Percentiles rank a stretch among this genome's conserved stretches.
Conservation (phyloP, 2,113 vertebrate genomes). For the Strix aluco region DNA sequence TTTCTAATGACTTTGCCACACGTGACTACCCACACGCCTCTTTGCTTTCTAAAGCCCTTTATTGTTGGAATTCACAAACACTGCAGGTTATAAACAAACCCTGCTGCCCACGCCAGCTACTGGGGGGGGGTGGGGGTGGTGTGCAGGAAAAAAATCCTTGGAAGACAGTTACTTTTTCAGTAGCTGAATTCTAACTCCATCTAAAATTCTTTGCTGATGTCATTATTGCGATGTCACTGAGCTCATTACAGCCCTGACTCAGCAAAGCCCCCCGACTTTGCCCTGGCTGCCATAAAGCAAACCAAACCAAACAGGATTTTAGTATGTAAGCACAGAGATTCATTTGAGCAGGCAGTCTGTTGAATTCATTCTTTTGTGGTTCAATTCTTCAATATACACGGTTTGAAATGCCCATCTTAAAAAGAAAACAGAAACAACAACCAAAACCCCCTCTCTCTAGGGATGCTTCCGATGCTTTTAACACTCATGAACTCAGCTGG, state of each 20-base stretch:
- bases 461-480: background rate
- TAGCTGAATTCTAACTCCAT: background rate
- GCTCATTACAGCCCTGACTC: background rate
- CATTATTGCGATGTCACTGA: background rate
- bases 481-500: background rate
- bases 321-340: background rate
- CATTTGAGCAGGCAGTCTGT: background rate
- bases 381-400: background rate
- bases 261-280: background rate
- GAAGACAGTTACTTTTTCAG: background rate
- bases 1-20: background rate
- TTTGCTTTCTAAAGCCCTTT: background rate
- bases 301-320: background rate
- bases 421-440: too few species aligned
- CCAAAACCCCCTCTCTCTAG: rapidly evolving
- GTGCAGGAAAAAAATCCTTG: too few species aligned
- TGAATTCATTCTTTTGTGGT: background rate
- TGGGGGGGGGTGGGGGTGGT: rapidly evolving
- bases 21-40: background rate
- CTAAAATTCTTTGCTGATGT: background rate
- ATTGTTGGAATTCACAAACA: background rate
- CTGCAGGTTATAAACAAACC: background rate
- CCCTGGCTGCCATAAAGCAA: background rate
- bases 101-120: background rate
- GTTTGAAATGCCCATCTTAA: background rate